A percentile compares a stretch with the other conserved stretches of the same genome.
Conservation (phyloP, 2,113 vertebrate genomes). For the Centrocercus urophasianus region DNA sequence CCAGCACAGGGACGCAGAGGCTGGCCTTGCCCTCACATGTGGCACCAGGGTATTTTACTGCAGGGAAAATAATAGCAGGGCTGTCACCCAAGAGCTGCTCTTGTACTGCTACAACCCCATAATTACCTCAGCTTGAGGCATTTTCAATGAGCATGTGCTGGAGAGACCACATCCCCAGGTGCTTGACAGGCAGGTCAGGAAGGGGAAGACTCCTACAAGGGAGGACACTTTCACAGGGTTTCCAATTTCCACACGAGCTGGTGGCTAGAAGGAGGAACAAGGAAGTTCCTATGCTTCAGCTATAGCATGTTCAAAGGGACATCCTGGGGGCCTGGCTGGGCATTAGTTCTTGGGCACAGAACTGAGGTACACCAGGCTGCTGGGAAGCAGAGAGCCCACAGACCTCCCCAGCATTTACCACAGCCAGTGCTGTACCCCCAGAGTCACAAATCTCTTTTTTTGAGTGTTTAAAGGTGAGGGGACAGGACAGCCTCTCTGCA, state of each 20-base stretch:
- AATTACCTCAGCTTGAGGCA: rapidly evolving
- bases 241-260: neutral
- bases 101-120: neutral
- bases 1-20: neutral
- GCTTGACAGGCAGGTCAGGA: neutral
- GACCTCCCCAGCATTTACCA: neutral
- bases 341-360: neutral
- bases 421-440: neutral
- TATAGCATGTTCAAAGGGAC: neutral
- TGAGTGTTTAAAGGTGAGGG: neutral
- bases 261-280: neutral
- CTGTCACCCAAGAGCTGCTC: no score
- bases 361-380: neutral
- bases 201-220: neutral
- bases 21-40: neutral
- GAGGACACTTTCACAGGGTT: neutral
- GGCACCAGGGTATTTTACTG: neutral
- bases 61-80: neutral
- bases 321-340: rapidly evolving
- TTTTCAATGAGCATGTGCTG: rapidly evolving
- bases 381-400: rapidly evolving
- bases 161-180: rapidly evolving
- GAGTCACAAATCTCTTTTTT: neutral
- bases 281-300: neutral
- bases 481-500: neutral